These are phyloP conservation scores for Cryptocephalus moraei DNA, from an alignment of 2,888 invertebrate genomes.

Conservation along the genomic window DNA sequence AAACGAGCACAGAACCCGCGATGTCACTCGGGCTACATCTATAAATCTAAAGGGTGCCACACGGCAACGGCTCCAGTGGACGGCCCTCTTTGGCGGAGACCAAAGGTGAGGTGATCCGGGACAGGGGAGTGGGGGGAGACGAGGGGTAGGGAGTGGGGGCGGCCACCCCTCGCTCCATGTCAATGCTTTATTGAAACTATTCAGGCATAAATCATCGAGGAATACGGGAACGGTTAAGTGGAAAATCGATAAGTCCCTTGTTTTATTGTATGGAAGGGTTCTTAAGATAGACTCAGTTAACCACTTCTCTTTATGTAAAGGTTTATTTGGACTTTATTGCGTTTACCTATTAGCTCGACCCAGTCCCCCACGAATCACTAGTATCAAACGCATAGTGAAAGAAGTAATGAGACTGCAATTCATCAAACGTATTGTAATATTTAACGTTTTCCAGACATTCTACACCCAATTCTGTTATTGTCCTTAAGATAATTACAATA, in stretches of 20 bases:
- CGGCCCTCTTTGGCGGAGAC: constrained; percentile 49
- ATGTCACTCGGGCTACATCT: constrained; percentile 42
- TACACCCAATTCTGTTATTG: too few relatives aligned
- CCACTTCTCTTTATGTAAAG: constrained; percentile 6
- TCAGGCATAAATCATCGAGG: constrained; percentile 22
- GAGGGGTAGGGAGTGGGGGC: not conserved
- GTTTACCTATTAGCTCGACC: too few relatives aligned
- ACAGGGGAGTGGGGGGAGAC: too few relatives aligned
- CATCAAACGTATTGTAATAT: too few relatives aligned
- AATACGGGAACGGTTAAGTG: constrained; percentile 15
- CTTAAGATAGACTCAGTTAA: constrained; percentile 11
- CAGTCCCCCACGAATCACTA: too few relatives aligned
- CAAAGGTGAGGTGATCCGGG: constrained; percentile 35
- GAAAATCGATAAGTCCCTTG: constrained; percentile 12
- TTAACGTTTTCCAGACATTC: too few relatives aligned
- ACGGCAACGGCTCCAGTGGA: constrained; percentile 20
- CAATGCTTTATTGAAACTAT: constrained; percentile 22
- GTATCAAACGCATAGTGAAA: too few relatives aligned
- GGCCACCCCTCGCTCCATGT: constrained; percentile 5
- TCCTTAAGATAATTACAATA: too few relatives aligned
- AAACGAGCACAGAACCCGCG: constrained; percentile 50
- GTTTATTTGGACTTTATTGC: too few relatives aligned
- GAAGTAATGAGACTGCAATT: too few relatives aligned
- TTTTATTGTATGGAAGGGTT: constrained; percentile 12
- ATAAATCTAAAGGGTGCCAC: constrained; percentile 37